phyloP scores from a whole-genome alignment of 1,140 invertebrate genomes.

The Pseudomyrmex concolor region DNA sequence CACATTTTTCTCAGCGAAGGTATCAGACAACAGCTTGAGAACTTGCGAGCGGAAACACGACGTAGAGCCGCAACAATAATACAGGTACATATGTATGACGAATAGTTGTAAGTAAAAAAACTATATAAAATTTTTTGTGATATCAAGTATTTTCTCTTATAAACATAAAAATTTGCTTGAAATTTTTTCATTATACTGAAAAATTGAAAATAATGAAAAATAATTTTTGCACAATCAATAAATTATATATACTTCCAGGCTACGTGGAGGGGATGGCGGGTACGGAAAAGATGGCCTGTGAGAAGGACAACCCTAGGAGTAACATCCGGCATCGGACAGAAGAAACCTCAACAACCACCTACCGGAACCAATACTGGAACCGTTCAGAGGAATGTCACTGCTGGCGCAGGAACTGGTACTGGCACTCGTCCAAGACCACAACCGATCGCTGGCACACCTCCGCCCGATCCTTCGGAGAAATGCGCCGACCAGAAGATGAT shows the following conservation, averaged over 20 bases:
- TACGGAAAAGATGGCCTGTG: slow-evolving; percentile 89
- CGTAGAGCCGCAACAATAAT: slow-evolving; percentile 89
- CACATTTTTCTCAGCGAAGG: slow-evolving; percentile 98
- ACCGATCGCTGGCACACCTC: slow-evolving; percentile 94
- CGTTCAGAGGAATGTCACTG: slow-evolving; percentile 77
- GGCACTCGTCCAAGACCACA: slow-evolving; percentile 91
- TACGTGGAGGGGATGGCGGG: slow-evolving; percentile 92
- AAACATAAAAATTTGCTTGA: too few relatives aligned
- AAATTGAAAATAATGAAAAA: background rate
- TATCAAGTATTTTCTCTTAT: background rate
- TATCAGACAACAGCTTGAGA: slow-evolving; percentile 94
- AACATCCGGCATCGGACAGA: slow-evolving; percentile 66
- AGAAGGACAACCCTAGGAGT: slow-evolving; percentile 83
- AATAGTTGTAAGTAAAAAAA: too few relatives aligned
- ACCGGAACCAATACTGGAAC: slow-evolving; percentile 71
- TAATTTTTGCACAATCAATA: background rate
- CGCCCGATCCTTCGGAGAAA: slow-evolving; percentile 90
- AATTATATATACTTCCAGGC: slow-evolving; percentile 85
- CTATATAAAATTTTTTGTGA: too few relatives aligned
- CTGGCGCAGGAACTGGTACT: slow-evolving; percentile 77
- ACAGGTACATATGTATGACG: slow-evolving; percentile 72
- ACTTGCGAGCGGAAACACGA: slow-evolving; percentile 90
- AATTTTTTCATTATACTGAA: background rate
- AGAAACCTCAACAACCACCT: slow-evolving; percentile 71
- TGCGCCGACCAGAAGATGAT: slow-evolving; percentile 94